Percentiles rank a stretch among this genome's conserved stretches.
These are phyloP conservation scores for Microcebus ravelobensis DNA, from an alignment of 2,113 vertebrate genomes.

Conservation along the genomic window DNA sequence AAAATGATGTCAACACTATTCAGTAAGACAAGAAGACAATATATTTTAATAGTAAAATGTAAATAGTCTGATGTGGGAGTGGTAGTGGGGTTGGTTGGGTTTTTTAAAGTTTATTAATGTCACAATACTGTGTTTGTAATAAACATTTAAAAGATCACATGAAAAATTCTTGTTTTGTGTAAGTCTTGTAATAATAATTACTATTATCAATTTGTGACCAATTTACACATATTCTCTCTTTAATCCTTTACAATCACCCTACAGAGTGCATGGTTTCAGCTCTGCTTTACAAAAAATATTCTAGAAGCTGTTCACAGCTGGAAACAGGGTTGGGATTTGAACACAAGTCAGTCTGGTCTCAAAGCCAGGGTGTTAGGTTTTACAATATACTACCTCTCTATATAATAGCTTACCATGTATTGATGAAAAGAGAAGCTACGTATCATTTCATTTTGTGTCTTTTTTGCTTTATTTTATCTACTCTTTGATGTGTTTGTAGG, in stretches of 20 bases:
- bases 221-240: not conserved
- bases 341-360: not conserved
- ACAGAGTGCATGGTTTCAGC: not conserved
- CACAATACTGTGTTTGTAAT: not conserved
- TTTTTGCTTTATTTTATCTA: conserved; percentile 8
- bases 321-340: not conserved
- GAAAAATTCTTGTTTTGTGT: not conserved
- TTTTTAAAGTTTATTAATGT: not conserved
- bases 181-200: not conserved
- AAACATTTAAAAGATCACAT: conserved; percentile 25
- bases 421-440: not conserved
- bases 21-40: not conserved
- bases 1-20: not conserved
- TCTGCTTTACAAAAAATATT: conserved; percentile 25
- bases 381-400: not conserved
- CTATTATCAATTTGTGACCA: not conserved
- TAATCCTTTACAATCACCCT: not conserved
- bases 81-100: not conserved
- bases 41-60: not conserved
- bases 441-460: not conserved
- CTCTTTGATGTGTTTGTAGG: conserved; percentile 15
- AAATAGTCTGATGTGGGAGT: not conserved
- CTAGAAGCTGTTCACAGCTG: not conserved
- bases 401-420: not conserved
- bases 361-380: not conserved